Conservation (phyloP, 2,113 vertebrate species). For the Caracal caracal region DNA sequence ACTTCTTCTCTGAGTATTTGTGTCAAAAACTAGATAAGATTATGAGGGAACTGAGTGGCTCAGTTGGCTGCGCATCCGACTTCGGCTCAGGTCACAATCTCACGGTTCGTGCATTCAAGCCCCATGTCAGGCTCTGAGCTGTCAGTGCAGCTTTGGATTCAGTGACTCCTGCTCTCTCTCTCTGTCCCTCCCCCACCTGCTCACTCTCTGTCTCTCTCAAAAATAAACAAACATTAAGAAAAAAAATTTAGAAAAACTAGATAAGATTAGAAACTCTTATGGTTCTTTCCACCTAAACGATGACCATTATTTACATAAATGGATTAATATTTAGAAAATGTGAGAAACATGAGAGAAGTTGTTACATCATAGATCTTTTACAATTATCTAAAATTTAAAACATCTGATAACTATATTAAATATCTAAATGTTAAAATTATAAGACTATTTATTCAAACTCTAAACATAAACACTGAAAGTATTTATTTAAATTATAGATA, state of each 20-base stretch:
- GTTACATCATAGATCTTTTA: background rate
- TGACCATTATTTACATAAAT: background rate
- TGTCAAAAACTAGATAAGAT: background rate
- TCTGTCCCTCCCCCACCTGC: no score
- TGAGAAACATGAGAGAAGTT: conserved; percentile 35
- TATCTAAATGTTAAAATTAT: background rate
- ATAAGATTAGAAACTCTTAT: background rate
- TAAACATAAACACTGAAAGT: conserved; percentile 7
- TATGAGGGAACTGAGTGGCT: no score
- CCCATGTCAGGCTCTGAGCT: no score
- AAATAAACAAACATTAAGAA: no score
- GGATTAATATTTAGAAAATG: background rate
- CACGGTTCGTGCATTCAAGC: no score
- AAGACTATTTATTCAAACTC: conserved; percentile 5
- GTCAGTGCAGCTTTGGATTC: no score
- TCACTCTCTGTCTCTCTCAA: no score
- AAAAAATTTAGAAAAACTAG: background rate
- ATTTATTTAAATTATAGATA: background rate
- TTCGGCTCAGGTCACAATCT: no score
- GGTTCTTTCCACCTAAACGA: background rate
- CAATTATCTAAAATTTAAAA: conserved; percentile 25
- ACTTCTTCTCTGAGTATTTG: background rate
- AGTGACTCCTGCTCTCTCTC: no score
- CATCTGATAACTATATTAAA: conserved; percentile 11
- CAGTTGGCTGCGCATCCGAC: no score